A percentile compares a stretch with the other conserved stretches of the same genome.
phyloP scores from a whole-genome alignment of 2,113 vertebrate genomes.

The Rallus limicola region DNA sequence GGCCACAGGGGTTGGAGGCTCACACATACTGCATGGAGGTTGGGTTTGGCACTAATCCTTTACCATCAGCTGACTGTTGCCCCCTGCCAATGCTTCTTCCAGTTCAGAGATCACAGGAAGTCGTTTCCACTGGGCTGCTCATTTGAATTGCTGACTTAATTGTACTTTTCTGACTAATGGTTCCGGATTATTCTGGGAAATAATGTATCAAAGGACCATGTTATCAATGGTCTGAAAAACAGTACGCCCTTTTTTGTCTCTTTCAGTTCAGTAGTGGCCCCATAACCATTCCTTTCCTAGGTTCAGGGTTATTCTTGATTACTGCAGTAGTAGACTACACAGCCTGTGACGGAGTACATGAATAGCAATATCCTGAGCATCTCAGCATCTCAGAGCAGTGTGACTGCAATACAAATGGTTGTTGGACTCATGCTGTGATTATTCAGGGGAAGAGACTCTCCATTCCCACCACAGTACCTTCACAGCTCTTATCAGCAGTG shows the following conservation, averaged over 20 bases:
- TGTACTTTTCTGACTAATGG: not conserved
- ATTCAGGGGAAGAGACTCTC: not conserved
- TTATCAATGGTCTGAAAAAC: not conserved
- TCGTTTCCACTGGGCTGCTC: not conserved
- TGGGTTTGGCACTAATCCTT: not conserved
- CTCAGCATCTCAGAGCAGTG: not conserved
- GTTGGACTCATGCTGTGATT: not conserved
- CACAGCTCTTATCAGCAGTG: not conserved
- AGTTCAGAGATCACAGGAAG: not conserved
- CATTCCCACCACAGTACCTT: not conserved
- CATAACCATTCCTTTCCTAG: not conserved
- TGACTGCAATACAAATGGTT: not conserved
- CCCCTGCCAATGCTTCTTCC: not conserved
- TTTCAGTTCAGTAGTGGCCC: not conserved
- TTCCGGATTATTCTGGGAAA: not conserved
- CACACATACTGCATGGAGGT: not conserved
- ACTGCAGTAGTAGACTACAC: not conserved
- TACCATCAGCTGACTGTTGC: not conserved
- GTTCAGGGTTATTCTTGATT: not conserved
- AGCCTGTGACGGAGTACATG: not conserved
- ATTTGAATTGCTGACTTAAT: not conserved
- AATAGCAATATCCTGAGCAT: not conserved
- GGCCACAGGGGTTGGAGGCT: fast-evolving
- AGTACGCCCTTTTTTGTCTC: not conserved
- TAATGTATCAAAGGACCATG: not conserved